Evolutionary conservation across 2,888 invertebrate genomes (phyloP), one percentile per base, ranked within the genome.

Genomic region (Cremastinae sp.): DNA sequence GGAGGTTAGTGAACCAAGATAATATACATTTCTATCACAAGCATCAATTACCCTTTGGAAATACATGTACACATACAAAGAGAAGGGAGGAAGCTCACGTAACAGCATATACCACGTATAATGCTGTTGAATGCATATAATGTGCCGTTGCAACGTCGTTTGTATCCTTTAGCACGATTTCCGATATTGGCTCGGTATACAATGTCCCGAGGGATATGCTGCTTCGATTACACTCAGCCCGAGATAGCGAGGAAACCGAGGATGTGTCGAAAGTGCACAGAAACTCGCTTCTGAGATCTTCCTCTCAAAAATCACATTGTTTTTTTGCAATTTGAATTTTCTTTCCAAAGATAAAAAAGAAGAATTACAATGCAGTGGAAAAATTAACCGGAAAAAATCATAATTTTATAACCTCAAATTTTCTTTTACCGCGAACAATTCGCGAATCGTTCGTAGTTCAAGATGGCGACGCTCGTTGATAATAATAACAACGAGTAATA

Each of bases 111-210:
- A 9, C 16, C n/a, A n/a, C n/a, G 28, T 28, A 28, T 28, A 28
- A 5, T 5, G 5, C 28, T 28, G 28, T 28, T 28, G 28, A 28
- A 20, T 49, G 12, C 18, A 49, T 10, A 39, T 56, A 56, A 18
- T 58, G 16, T 12, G 45, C 2, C 61, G 68, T 45, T 68, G 18
- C 74, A 56, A 16, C 51, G 61, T 74, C 74, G 68, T 74, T 74
- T 68, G 68, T 74, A 74, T 68, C 74, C 74, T 56, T 74, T 74
- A 74, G 68, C 61, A 62, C 61, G 66, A 49, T 68, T 56, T 55
- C 62, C 74, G 62, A 74, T 74, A 74, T 68, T 74, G 74, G 68
- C 74, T 62, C 10, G 49, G 49, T 61, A 62, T 45, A 28, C 18
- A 45, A 18, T 72, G 65, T 62, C 59, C 66, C 61, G 45, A 37